Conservation (phyloP, 1,140 invertebrate genomes). For the Drosophila melanogaster region DNA sequence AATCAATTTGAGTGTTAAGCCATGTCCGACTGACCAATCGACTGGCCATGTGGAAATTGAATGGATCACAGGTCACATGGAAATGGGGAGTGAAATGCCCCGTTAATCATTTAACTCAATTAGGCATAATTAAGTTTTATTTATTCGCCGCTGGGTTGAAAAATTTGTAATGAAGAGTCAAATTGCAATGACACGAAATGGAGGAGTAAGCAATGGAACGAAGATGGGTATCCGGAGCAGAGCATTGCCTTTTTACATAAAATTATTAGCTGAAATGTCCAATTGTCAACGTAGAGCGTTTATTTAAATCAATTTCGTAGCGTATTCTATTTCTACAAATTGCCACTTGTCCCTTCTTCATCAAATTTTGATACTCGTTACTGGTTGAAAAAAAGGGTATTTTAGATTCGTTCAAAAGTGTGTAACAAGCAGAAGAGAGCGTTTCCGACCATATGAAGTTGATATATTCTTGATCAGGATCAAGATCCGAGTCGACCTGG, state of each 20-base stretch:
- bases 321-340: too few relatives aligned
- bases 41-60: slow-evolving; percentile 58
- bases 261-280: background rate
- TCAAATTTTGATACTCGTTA: too few relatives aligned
- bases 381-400: too few relatives aligned
- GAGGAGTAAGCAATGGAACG: slow-evolving; percentile 11
- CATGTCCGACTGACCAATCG: slow-evolving; percentile 62
- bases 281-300: too few relatives aligned
- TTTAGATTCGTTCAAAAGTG: too few relatives aligned
- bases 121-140: slow-evolving; percentile 42
- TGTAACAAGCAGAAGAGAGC: too few relatives aligned
- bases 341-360: too few relatives aligned
- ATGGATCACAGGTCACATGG: slow-evolving; percentile 50
- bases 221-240: background rate
- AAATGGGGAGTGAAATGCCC: slow-evolving; percentile 16
- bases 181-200: slow-evolving; percentile 12
- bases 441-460: too few relatives aligned
- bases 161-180: slow-evolving; percentile 38
- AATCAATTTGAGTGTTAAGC: slow-evolving; percentile 66
- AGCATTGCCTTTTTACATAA: slow-evolving; percentile 13
- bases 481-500: too few relatives aligned
- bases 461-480: too few relatives aligned
- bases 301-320: too few relatives aligned
- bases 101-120: slow-evolving; percentile 56
- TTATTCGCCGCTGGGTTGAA: slow-evolving; percentile 5